Evolutionary conservation across 2,113 vertebrate genomes (phyloP), one percentile per base, ranked within the genome.

Genomic region (Cricetomys ansorgei): DNA sequence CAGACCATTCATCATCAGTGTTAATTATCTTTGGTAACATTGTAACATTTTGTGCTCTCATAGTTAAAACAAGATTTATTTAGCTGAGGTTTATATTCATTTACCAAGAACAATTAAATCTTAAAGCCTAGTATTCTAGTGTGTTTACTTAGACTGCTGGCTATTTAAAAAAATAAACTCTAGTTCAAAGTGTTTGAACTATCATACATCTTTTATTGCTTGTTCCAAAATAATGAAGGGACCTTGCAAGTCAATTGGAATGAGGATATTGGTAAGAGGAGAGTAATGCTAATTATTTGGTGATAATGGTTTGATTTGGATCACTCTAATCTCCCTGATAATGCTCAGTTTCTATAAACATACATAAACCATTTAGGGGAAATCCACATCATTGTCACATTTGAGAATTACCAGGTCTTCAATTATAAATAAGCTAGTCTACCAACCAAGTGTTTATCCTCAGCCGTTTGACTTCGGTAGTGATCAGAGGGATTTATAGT

Each of bases 151-250:
- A 50, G 86, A 73, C 81, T 34, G 27, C 3, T 37, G 79, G 12
- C 50, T 95, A 48, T 84, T 45, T 77, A 91, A 43, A n/a, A n/a
- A 89, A 89, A 76, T 45, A 37, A 64, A 64, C 29, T 73, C 25
- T 48, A 57, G 10, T 65, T 48, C 64, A 53, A 75, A 84, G 53
- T 87, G 3, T 94, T 94, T 69, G 27, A 76, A 59, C 88, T 83
- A 92, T 92, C 65, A 25, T n/a, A 84, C 7, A 89, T 45, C 43
- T 97, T 97, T 91, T 50, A 50, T n/a, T 83, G 43, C 16, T 31
- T 72, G 16, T 45, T 53, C 59, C 45, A 86, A 76, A 64, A 72
- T 19, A 88, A 34, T 86, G 31, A 92, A 17, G 12, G 89, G 27
- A 59, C 40, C 45, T 90, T 83, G 25, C 73, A 92, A 43, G 15